These are phyloP conservation scores for Stegostoma tigrinum DNA, from an alignment of 2,113 vertebrate species.

Conservation along the genomic window DNA sequence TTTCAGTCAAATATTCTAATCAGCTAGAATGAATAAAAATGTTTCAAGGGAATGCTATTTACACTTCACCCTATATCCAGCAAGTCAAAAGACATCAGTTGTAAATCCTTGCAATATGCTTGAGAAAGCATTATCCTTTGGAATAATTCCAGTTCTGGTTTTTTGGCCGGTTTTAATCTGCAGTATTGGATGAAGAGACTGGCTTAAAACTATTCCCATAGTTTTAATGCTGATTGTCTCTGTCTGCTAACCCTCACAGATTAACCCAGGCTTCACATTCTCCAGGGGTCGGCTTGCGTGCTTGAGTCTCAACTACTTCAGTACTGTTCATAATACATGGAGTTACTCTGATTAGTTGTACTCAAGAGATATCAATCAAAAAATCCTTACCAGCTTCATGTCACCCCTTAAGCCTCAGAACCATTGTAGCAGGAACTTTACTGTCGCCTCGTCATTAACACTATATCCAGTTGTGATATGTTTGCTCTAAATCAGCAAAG, in stretches of 20 bases:
- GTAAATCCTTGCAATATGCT: neutral
- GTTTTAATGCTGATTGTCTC: neutral
- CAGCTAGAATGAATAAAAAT: neutral
- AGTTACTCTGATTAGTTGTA: neutral
- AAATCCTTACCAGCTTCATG: neutral
- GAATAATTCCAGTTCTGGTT: neutral
- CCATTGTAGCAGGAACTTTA: neutral
- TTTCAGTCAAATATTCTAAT: neutral
- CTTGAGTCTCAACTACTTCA: neutral
- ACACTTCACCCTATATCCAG: neutral
- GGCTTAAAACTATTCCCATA: neutral
- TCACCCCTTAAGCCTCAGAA: neutral
- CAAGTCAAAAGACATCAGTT: neutral
- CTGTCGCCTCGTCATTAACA: neutral
- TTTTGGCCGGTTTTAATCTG: neutral
- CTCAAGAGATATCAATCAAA: neutral
- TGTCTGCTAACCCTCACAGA: neutral
- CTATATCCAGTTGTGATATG: neutral
- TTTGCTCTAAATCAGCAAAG: neutral
- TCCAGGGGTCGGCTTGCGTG: neutral
- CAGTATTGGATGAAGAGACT: neutral
- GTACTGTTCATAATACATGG: neutral
- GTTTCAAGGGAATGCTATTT: neutral
- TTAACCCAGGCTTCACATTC: neutral
- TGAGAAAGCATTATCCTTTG: neutral